Evolutionary conservation across 2,888 invertebrate species (phyloP).

Genomic region (Oxystoma pomonae): DNA sequence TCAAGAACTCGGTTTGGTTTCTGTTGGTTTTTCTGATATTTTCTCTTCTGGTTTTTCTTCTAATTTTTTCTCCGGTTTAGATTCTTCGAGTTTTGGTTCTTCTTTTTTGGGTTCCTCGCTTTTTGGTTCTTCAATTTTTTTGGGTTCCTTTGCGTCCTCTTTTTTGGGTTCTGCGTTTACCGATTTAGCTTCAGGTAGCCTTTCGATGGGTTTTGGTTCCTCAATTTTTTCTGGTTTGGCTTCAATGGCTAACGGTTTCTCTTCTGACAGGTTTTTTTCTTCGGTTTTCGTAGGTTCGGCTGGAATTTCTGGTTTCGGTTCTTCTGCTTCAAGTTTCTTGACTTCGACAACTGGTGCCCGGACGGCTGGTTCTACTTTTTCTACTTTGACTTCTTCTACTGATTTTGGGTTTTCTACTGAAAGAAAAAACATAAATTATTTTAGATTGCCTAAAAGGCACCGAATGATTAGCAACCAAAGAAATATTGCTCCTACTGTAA

Average conservation of each 20-base stretch:
- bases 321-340: slow-evolving; percentile 18
- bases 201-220: slow-evolving; percentile 20
- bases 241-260: slow-evolving; percentile 34
- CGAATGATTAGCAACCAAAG: too few relatives aligned
- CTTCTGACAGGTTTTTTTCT: slow-evolving; percentile 32
- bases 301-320: slow-evolving; percentile 21
- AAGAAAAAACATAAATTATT: neutral
- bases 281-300: neutral
- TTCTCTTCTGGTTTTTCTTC: slow-evolving; percentile 33
- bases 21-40: slow-evolving; percentile 34
- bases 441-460: too few relatives aligned
- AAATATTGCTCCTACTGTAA: too few relatives aligned
- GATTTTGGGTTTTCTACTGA: slow-evolving; percentile 6
- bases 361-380: slow-evolving; percentile 10
- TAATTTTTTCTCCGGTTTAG: slow-evolving; percentile 14
- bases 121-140: slow-evolving; percentile 21
- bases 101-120: slow-evolving; percentile 27
- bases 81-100: slow-evolving; percentile 19
- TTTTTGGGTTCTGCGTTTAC: slow-evolving; percentile 28
- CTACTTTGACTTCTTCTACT: slow-evolving; percentile 3
- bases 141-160: slow-evolving; percentile 18
- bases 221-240: slow-evolving; percentile 19
- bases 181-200: slow-evolving; percentile 19
- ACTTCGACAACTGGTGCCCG: slow-evolving; percentile 12
- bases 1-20: slow-evolving; percentile 42